phyloP scores from a whole-genome alignment of 2,113 vertebrate species.

The Rhipidura dahli region DNA sequence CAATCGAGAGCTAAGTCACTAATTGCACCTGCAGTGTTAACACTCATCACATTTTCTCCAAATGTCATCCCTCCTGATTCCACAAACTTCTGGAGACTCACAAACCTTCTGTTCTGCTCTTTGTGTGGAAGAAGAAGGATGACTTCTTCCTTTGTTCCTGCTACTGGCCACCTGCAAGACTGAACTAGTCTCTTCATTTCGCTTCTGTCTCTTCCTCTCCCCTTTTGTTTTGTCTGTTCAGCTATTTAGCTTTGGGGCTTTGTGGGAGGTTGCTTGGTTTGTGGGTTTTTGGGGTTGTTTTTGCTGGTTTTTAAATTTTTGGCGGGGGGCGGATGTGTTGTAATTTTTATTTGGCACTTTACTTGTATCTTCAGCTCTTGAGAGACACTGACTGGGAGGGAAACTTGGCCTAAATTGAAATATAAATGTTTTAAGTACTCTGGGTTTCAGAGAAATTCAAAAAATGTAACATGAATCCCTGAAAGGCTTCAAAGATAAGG shows the following conservation, averaged over 20 bases:
- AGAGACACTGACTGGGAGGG: background rate
- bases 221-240: background rate
- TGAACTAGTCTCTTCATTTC: background rate
- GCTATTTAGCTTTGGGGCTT: background rate
- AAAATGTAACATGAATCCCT: background rate
- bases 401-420: constrained; percentile 1
- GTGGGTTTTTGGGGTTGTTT: background rate
- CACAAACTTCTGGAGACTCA: background rate
- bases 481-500: background rate
- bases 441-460: background rate
- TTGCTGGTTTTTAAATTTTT: background rate
- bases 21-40: background rate
- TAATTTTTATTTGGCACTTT: background rate
- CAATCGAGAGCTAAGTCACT: background rate
- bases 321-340: rapidly evolving
- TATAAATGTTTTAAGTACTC: background rate
- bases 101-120: background rate
- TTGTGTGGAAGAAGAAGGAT: background rate
- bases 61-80: background rate
- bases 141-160: background rate
- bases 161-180: background rate
- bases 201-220: background rate
- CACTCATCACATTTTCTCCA: background rate
- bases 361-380: background rate
- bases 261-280: background rate